phyloP scores from a whole-genome alignment of 1,140 invertebrate species.

The Whitmania pigra region DNA sequence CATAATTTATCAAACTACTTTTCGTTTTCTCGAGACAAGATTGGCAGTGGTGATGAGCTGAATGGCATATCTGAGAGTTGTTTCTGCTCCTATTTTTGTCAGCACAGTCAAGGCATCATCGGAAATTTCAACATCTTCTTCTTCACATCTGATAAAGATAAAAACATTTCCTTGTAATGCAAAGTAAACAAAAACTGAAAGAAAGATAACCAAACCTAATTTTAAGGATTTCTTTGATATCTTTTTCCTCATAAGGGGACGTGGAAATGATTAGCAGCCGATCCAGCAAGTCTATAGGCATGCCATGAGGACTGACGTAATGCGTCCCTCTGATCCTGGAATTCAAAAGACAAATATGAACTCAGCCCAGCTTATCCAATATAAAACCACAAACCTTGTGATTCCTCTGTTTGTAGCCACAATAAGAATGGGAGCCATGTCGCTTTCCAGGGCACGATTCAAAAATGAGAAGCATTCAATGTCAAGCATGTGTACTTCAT shows the following conservation, averaged over 20 bases:
- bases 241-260: slow-evolving; percentile 69
- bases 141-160: slow-evolving; percentile 49
- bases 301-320: slow-evolving; percentile 84
- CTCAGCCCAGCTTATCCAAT: background rate
- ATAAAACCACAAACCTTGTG: slow-evolving; percentile 45
- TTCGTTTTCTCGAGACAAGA: slow-evolving; percentile 68
- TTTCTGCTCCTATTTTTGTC: slow-evolving; percentile 79
- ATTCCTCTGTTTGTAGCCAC: slow-evolving; percentile 99
- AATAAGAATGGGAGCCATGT: slow-evolving; percentile 91
- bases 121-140: slow-evolving; percentile 91
- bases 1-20: slow-evolving; percentile 45
- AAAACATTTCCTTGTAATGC: slow-evolving; percentile 53
- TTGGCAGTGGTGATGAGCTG: slow-evolving; percentile 91
- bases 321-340: slow-evolving; percentile 78
- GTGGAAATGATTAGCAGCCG: slow-evolving; percentile 89
- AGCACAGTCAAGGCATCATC: slow-evolving; percentile 79
- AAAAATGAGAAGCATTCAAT: slow-evolving; percentile 97
- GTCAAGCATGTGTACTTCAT: slow-evolving; percentile 90
- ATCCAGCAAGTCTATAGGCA: slow-evolving; percentile 90
- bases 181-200: background rate
- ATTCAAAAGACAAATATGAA: slow-evolving; percentile 8
- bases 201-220: slow-evolving; percentile 51
- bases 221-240: slow-evolving; percentile 80
- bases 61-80: slow-evolving; percentile 89
- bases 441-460: slow-evolving; percentile 87